Percentiles rank a stretch among this genome's conserved stretches.
Evolutionary conservation across 2,797 vertebrate species (phyloP).

Genomic region (Sebastes oblongus): DNA sequence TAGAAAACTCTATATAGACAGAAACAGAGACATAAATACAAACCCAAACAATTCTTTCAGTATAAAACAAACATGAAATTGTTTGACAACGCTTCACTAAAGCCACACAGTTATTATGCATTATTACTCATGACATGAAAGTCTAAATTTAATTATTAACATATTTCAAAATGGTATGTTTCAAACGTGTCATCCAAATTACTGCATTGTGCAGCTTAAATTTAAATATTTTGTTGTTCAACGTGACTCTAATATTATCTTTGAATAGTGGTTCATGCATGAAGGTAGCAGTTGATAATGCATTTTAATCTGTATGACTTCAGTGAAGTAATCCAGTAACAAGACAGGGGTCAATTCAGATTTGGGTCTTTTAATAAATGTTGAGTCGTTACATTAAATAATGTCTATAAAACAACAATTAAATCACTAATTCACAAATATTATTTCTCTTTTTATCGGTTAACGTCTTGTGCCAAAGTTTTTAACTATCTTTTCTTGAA

Average conservation of each 20-base stretch:
- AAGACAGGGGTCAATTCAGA: slow-evolving; percentile 63
- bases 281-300: slow-evolving; percentile 3
- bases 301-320: slow-evolving; percentile 52
- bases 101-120: slow-evolving; percentile 52
- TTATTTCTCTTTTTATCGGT: slow-evolving; percentile 19
- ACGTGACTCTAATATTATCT: not conserved
- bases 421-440: slow-evolving; percentile 11
- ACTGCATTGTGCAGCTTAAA: not conserved
- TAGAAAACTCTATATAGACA: slow-evolving; percentile 77
- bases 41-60: slow-evolving; percentile 73
- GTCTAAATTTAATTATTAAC: not conserved
- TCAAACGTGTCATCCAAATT: not conserved
- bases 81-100: slow-evolving; percentile 54
- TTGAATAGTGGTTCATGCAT: not conserved
- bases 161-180: slow-evolving; percentile 6
- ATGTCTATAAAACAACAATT: slow-evolving; percentile 19
- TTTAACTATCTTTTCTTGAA: not conserved
- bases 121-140: slow-evolving; percentile 18
- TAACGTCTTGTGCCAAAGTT: not conserved
- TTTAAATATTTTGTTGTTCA: slow-evolving; percentile 1
- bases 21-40: slow-evolving; percentile 82
- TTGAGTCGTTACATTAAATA: slow-evolving; percentile 33
- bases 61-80: slow-evolving; percentile 76
- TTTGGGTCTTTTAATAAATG: slow-evolving; percentile 18
- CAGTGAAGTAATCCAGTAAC: slow-evolving; percentile 54